Base-by-base conservation (phyloP, 2,113 vertebrate genomes). In the Alethe diademata region DNA sequence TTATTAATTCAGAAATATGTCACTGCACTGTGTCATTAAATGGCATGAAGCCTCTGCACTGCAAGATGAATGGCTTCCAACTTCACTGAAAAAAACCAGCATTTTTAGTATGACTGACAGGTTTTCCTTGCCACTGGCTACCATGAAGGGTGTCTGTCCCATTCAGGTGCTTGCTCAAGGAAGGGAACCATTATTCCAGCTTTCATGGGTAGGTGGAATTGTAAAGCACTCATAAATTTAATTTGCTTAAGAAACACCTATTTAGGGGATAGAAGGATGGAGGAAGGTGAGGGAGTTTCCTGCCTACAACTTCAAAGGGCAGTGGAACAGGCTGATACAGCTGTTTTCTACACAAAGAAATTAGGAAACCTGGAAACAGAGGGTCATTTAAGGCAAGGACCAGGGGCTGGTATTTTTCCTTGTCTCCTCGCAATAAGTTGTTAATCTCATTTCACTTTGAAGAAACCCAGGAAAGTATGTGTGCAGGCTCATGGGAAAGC, bases 401-500 rank as follows among this genome's bases (percentile, higher is more conserved):
- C 57, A 58, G 47, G 1, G 40, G 50, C 62, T 76, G 67, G 22
- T 83, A 60, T 92, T 93, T 95, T 90, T 80, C 51, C 28, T 75
- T 73, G 33, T 64, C 85, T 90, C 64, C 75, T 78, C 64, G 53
- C 2, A 3, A 57, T 29, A 25, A 91, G 40, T 4, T 79, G 70
- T 85, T 96, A 91, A 94, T 90, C 62, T 79, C 78, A 76, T 78
- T 54, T 65, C 2, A 8, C 75, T 92, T 80, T 5, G 7, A 78
- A 93, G 92, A 93, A 93, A 92, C 40, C 47, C 64, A 92, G 70
- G 93, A 71, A 96, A 67, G 72, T 88, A 86, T 90, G 85, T 86
- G 64, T 74, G 53, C 88, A 56, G 72, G 43, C 94, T 93, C 92
- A 83, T 95, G 96, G 75, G 90, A 96, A 93, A 96, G 75, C 75